Evolutionary conservation across 2,888 invertebrate genomes (phyloP), one percentile per base, ranked within the genome.

Genomic region (Neoascia interrupta): DNA sequence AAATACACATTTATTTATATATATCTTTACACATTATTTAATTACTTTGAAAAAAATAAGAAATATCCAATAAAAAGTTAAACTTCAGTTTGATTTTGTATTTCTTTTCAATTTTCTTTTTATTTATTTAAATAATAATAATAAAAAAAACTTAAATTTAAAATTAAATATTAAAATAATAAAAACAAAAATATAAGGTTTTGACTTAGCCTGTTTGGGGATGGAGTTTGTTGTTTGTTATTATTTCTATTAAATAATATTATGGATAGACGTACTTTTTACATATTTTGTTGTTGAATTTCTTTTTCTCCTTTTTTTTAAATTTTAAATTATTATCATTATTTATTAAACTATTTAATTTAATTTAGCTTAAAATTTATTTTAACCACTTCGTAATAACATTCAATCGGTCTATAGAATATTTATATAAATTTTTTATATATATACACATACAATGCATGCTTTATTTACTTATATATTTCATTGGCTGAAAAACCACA

Each of bases 191-290:
- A 69, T 63, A 69, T 69, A 75, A 69, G 61, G 43, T 75, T n/a
- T 72, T 79, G 79, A 79, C 79, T 79, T 79, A 79, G 79, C 79
- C 79, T 72, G 79, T 79, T 79, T 43, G 79, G 79, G 79, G 79
- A 79, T 79, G 79, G 79, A 79, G 73, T 79, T 70, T 72, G 76
- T 76, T 60, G 63, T 56, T 72, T 66, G 72, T 64, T 58, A 23
- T 51, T 53, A 26, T 69, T 56, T 36, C 23, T 37, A 54, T 39
- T 60, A 45, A 60, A 53, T 56, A 51, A 15, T 39, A 37, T 70
- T 53, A 73, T 61, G 73, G 56, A 73, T 73, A 66, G 66, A 79
- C 60, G 41, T 79, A 73, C 53, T 79, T 79, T 79, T 73, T 79
- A 79, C 76, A 76, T 43, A 66, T 56, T 74, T n/a, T 58, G 70